Conservation (phyloP, 2,888 invertebrate genomes). For the Actias luna region DNA sequence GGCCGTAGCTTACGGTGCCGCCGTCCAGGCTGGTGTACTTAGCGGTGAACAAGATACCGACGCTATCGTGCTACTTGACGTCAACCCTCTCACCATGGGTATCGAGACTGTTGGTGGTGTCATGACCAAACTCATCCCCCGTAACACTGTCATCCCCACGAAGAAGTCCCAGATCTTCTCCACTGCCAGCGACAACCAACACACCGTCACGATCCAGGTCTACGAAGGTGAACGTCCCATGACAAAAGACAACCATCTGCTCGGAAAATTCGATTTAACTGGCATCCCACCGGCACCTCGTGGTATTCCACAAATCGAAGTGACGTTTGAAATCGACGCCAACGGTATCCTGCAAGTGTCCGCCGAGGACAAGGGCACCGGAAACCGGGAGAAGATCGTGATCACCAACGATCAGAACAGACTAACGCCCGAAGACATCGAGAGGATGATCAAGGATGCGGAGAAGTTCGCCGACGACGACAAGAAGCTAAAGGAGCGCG, state of each 20-base stretch:
- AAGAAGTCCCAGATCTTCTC: conserved; percentile 99
- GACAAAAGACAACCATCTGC: conserved; percentile 99
- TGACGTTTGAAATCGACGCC: conserved; percentile 96
- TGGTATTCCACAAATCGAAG: conserved; percentile 97
- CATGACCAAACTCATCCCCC: conserved; percentile 98
- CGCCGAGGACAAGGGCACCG: conserved; percentile 99
- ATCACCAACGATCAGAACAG: conserved; percentile 99
- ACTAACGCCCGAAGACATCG: conserved; percentile 98
- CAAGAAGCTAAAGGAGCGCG: conserved; percentile 96
- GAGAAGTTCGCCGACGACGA: conserved; percentile 99
- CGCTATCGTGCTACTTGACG: conserved; percentile 97
- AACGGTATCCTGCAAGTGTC: conserved; percentile 97
- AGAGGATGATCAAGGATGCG: conserved; percentile 99
- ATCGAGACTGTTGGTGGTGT: conserved; percentile 99
- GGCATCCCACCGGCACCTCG: conserved; percentile 97
- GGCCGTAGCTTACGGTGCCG: conserved; percentile 99
- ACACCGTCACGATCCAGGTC: conserved; percentile 98
- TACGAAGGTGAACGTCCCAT: conserved; percentile 99
- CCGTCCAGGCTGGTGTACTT: conserved; percentile 98
- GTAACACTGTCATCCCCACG: conserved; percentile 99
- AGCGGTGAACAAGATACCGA: conserved; percentile 98
- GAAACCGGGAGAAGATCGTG: conserved; percentile 98
- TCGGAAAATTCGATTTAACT: conserved; percentile 99
- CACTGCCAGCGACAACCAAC: conserved; percentile 99
- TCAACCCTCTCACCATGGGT: conserved; percentile 99